Base-by-base conservation (phyloP, 2,113 vertebrate genomes). In the Girardinichthys multiradiatus region DNA sequence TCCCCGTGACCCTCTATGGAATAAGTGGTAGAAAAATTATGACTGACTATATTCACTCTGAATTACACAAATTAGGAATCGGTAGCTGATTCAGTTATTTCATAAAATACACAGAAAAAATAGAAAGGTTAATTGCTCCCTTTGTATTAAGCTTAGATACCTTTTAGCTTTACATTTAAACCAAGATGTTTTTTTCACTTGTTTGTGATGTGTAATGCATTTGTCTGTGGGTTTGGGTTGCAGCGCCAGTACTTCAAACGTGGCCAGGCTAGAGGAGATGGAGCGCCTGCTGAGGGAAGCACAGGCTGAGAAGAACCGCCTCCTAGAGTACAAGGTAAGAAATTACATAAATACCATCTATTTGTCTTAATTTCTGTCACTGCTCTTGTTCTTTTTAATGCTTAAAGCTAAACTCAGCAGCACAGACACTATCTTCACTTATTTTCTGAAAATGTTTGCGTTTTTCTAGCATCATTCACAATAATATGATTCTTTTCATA, bases 261-360 rank as follows among this genome's bases (percentile, higher is more conserved):
- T 97, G 84, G 95, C 95, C 76, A 96, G 95, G 89, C 94, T 99
- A 57, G 97, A 98, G 89, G 97, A 99, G 91, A 99, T 99, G 97
- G 97, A 99, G 91, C 95, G 96, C 63, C 93, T 98, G 86, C 88
- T 99, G 83, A 94, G 95, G 88, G 96, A 98, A 84, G 97, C 97
- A 0, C 96, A 98, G 35, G 95, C 94, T 2, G 97, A 99, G 89
- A 99, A 96, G 89, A 95, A 93, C 15, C 91, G 93, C 58, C 94
- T 99, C 35, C 91, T 99, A 3, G 96, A 98, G 85, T 91, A 94
- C 79, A 95, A 96, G 95, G 97, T 98, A 37, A 45, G 35, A 31
- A 28, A 33, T 61, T 67, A 29, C 63, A 68, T 15, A n/a, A 15
- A 21, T 28, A 68, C 33, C 2, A 33, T 29, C 14, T 2, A 4